Conservation (phyloP, 2,113 vertebrate species). For the Trogon melanurus region DNA sequence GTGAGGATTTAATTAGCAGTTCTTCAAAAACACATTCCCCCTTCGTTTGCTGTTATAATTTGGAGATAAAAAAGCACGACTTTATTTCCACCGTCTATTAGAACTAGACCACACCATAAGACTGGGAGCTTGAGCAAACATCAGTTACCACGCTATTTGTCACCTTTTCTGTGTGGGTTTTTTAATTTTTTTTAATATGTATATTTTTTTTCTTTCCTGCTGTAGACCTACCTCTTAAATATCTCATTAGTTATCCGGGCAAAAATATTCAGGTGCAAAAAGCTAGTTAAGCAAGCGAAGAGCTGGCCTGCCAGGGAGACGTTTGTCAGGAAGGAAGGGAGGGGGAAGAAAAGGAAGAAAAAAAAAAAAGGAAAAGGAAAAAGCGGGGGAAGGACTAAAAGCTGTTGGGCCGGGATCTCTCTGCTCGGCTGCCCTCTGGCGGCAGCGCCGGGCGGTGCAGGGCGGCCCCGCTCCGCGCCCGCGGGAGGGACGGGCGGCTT, state of each 20-base stretch:
- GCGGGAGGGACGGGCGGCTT: not conserved
- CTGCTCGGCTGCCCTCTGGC: slow-evolving; percentile 86
- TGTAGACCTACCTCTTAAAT: slow-evolving; percentile 22
- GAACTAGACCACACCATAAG: not conserved
- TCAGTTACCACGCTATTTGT: slow-evolving; percentile 4
- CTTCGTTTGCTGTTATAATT: not conserved
- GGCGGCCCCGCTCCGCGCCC: not conserved
- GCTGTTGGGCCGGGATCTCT: slow-evolving; percentile 73
- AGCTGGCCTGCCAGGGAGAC: slow-evolving; percentile 48
- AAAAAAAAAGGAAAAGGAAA: fast-evolving
- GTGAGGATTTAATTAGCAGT: not conserved
- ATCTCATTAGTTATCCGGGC: slow-evolving; percentile 23
- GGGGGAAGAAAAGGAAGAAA: not conserved
- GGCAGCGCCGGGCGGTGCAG: not conserved
- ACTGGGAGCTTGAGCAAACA: slow-evolving; percentile 49
- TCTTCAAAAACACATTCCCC: not conserved
- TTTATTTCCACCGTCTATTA: not conserved
- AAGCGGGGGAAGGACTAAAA: not conserved
- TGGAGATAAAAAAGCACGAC: not conserved
- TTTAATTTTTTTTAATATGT: not conserved
- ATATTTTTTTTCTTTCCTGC: fast-evolving
- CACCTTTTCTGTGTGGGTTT: not conserved
- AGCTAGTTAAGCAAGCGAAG: slow-evolving; percentile 49
- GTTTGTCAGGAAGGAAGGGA: not conserved
- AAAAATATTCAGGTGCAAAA: not conserved